Evolutionary conservation across 2,888 invertebrate genomes (phyloP).

Genomic region (Margaritifera margaritifera): DNA sequence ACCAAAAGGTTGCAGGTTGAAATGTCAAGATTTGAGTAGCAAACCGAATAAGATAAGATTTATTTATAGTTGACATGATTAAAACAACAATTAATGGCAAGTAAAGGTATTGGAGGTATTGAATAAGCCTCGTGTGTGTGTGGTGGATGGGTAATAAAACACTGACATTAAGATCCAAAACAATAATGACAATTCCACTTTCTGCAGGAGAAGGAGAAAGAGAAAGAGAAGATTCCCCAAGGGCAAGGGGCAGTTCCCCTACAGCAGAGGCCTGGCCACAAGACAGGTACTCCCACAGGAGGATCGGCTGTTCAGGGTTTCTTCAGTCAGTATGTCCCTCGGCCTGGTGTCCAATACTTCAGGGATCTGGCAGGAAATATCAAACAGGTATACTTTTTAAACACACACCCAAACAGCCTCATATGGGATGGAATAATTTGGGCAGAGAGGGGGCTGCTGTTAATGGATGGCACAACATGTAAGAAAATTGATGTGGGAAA

Average conservation of each 20-base stretch:
- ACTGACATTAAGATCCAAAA: not conserved
- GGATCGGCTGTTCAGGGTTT: constrained; percentile 58
- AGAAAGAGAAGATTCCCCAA: constrained; percentile 38
- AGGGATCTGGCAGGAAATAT: constrained; percentile 95
- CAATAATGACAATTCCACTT: not conserved
- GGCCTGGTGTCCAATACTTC: constrained; percentile 90
- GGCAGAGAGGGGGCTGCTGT: too few relatives aligned
- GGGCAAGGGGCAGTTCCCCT: constrained; percentile 20
- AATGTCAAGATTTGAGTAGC: too few relatives aligned
- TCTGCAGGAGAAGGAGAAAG: constrained; percentile 58
- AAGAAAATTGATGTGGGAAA: too few relatives aligned
- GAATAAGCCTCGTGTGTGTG: not conserved
- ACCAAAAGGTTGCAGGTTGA: too few relatives aligned
- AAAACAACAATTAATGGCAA: too few relatives aligned
- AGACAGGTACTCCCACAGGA: constrained; percentile 11
- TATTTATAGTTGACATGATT: too few relatives aligned
- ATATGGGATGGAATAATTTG: not conserved
- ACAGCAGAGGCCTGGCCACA: constrained; percentile 15
- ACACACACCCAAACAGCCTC: not conserved
- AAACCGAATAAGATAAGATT: too few relatives aligned
- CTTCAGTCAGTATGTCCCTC: constrained; percentile 67
- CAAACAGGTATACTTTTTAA: constrained; percentile 78
- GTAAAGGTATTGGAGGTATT: not conserved
- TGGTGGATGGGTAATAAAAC: not conserved
- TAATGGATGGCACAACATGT: too few relatives aligned